Evolutionary conservation across 2,797 vertebrate genomes (phyloP), one percentile per base, ranked within the genome.

Genomic region (Poliocrania exsul): DNA sequence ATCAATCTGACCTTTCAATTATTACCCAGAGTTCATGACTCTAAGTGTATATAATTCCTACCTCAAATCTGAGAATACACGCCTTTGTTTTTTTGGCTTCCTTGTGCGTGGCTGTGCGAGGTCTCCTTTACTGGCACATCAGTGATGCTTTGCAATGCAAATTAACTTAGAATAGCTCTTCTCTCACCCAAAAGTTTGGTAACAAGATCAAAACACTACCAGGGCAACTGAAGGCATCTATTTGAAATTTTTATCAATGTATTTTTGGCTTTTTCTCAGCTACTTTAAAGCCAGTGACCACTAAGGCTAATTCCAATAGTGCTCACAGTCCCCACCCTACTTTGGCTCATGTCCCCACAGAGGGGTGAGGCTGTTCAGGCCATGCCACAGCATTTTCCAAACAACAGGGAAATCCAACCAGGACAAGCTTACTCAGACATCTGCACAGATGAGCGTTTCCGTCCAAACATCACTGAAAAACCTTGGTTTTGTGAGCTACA

Each of bases 1-100:
- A 98, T 97, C 98, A 97, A 97, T 98, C 97, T 98, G 97, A 97
- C 97, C 97, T 98, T 98, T 98, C 96, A 95, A 95, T 97, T 97
- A 97, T 96, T 96, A 96, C 90, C 88, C 93, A 88, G 95, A 97
- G 96, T 97, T 97, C 97, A 95, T 93, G 91, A 96, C 95, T 97
- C 72, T 79, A 94, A 97, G 90, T 96, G 66, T 93, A 92, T 92
- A 92, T 93, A 96, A 89, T 95, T 94, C 90, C 62, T 93, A 80
- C 78, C 81, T 93, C 84, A 95, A 95, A 94, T 67, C 70, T 69
- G n/a, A 94, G 89, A 87, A 86, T 46, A 64, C 69, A 86, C 9
- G 54, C 62, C 81, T 86, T 91, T 95, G 74, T 56, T 73, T 95
- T 95, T 91, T 89, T 94, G 57, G 42, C 81, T 72, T 51, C 57